A percentile compares a stretch with the other conserved stretches of the same genome.
Conservation (phyloP, 2,888 invertebrate genomes). For the Drosophila robusta region DNA sequence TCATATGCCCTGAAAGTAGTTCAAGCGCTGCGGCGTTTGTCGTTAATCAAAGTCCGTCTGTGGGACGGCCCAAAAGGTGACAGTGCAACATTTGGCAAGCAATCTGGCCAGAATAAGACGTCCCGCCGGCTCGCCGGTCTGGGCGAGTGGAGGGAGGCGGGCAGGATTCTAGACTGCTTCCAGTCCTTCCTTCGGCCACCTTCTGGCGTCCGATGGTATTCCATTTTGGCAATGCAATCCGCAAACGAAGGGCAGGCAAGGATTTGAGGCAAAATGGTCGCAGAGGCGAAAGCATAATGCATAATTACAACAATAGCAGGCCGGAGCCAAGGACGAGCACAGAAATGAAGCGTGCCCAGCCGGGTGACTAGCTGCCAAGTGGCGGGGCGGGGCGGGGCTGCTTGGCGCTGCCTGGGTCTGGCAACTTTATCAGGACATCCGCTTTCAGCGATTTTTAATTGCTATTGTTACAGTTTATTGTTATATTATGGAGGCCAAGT, state of each 20-base stretch:
- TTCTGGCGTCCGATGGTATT: conserved; percentile 15
- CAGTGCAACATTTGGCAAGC: conserved; percentile 45
- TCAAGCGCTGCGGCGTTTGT: conserved; percentile 14
- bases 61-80: conserved; percentile 33
- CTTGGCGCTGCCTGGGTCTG: conserved; percentile 56
- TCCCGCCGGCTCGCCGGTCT: neutral
- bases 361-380: conserved; percentile 43
- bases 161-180: neutral
- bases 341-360: conserved; percentile 48
- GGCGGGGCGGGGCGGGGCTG: neutral
- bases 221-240: conserved; percentile 48
- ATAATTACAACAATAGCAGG: conserved; percentile 72
- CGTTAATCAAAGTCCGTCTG: conserved; percentile 57
- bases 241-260: conserved; percentile 36
- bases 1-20: conserved; percentile 18
- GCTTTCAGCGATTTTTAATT: conserved; percentile 80
- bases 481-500: conserved; percentile 77
- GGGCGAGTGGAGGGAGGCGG: neutral
- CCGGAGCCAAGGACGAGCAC: conserved; percentile 59
- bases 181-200: neutral
- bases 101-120: conserved; percentile 28
- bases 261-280: conserved; percentile 40
- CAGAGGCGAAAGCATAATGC: conserved; percentile 65
- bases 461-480: conserved; percentile 79
- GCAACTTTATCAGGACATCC: conserved; percentile 78